Conservation (phyloP, 2,888 invertebrate genomes). For the Andrena fulva region DNA sequence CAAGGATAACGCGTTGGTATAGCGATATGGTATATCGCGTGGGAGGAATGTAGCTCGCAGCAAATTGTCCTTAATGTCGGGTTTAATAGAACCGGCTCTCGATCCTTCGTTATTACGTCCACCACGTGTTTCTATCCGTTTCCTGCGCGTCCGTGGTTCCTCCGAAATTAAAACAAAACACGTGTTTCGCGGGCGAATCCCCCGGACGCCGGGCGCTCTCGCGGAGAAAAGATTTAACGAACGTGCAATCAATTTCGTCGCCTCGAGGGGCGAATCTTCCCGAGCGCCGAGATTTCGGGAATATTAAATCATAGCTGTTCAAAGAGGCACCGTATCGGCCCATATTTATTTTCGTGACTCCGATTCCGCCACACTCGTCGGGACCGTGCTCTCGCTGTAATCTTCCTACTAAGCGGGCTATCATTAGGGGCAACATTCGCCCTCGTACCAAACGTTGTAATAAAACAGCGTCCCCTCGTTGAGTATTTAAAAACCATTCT, state of each 20-base stretch:
- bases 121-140: neutral
- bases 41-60: neutral
- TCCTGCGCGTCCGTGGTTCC: neutral
- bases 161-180: slow-evolving; percentile 20
- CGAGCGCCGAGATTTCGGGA: slow-evolving; percentile 55
- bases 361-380: slow-evolving; percentile 23
- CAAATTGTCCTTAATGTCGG: neutral
- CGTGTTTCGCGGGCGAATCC: neutral
- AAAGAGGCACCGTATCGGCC: slow-evolving; percentile 36
- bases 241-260: slow-evolving; percentile 44
- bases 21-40: neutral
- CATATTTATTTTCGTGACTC: slow-evolving; percentile 55
- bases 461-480: slow-evolving; percentile 13
- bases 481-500: slow-evolving; percentile 29
- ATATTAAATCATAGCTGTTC: slow-evolving; percentile 67
- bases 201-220: neutral
- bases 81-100: neutral
- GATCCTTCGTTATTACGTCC: neutral
- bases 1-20: too few relatives aligned
- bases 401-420: slow-evolving; percentile 30
- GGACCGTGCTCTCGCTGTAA: slow-evolving; percentile 30
- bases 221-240: slow-evolving; percentile 34
- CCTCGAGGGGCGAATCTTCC: slow-evolving; percentile 56
- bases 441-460: slow-evolving; percentile 30
- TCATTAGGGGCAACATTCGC: slow-evolving; percentile 41